Base-by-base conservation (phyloP, 2,888 invertebrate species). In the Caenorhabditis uteleia region DNA sequence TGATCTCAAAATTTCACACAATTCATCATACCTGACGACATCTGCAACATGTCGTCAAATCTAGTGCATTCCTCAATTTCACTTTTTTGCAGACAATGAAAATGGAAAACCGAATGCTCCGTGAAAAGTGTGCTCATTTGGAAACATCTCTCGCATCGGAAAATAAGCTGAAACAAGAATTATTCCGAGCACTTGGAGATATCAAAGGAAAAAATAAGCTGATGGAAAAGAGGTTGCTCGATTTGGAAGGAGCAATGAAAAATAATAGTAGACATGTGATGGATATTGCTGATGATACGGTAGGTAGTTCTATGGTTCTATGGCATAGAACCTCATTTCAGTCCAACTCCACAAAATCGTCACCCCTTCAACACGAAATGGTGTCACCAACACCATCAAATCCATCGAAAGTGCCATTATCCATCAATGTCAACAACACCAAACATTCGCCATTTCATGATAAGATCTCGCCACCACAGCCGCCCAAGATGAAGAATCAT, bases 101-200 rank as follows among this genome's bases (percentile, higher is more conserved):
- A 38, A 70, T 68, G 51, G 76, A 79, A 40, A 45, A 75, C 27
- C 64, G 59, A 6, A 33, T 58, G 2, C 88, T 94, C 87, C 91
- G 92, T 85, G 93, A 95, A 84, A 92, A 93, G 84, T 93, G 92
- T 84, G 86, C 89, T 79, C 93, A 93, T 84, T 88, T 97, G 79
- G 94, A 97, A 87, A 91, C 91, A 83, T 91, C 92, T 83, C 88
- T 98, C 75, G 93, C 92, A 68, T 92, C 94, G 44, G 97, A 98
- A 88, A 98, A 95, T 76, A 89, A 95, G 80, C 91, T 97, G 86
- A 98, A 98, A 87, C 89, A 95, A 81, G 97, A 98, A 87, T 89
- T 98, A 83, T 94, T 97, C 86, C 92, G 93, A 71, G 70, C 70
- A 27, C 65, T 74, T 20, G 71, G 74, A 3, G 71, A 71, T 10